A percentile compares a stretch with the other conserved stretches of the same genome.
These are phyloP conservation scores for Biston stratarius DNA, from an alignment of 2,888 invertebrate genomes.

Conservation along the genomic window DNA sequence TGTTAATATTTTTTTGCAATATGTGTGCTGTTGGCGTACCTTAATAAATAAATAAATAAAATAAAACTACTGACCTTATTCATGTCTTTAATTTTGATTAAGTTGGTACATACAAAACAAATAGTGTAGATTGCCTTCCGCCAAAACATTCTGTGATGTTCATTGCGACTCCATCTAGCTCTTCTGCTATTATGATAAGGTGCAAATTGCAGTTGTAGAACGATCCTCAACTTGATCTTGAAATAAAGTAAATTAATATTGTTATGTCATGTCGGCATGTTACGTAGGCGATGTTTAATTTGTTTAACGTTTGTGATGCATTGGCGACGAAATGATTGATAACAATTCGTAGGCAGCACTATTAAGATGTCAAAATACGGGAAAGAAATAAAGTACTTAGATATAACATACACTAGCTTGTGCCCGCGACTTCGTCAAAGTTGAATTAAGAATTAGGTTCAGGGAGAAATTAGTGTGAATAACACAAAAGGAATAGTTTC, in stretches of 20 bases:
- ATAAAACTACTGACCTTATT: too few species aligned
- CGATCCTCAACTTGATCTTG: conserved; percentile 57
- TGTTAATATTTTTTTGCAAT: too few species aligned
- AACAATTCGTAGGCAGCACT: background rate
- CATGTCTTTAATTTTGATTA: conserved; percentile 14
- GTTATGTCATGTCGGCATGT: conserved; percentile 42
- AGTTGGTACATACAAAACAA: conserved; percentile 42
- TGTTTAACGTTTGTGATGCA: conserved; percentile 33
- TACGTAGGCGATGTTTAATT: conserved; percentile 37
- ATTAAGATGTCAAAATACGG: too few species aligned
- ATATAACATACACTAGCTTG: too few species aligned
- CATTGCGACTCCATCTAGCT: background rate
- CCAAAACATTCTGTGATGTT: conserved; percentile 41
- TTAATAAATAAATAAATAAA: too few species aligned
- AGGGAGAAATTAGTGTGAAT: too few species aligned
- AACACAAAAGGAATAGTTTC: too few species aligned
- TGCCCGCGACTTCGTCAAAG: too few species aligned
- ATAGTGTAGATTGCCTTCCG: conserved; percentile 44
- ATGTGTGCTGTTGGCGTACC: too few species aligned
- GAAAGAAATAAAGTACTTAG: too few species aligned
- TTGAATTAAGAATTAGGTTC: too few species aligned
- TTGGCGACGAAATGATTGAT: conserved; percentile 15
- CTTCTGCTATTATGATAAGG: conserved; percentile 24
- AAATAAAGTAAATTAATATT: conserved; percentile 46
- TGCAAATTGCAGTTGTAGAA: conserved; percentile 24